A percentile compares a stretch with the other conserved stretches of the same genome.
Conservation (phyloP, 2,888 invertebrate species). For the Bruchidius siliquastri region DNA sequence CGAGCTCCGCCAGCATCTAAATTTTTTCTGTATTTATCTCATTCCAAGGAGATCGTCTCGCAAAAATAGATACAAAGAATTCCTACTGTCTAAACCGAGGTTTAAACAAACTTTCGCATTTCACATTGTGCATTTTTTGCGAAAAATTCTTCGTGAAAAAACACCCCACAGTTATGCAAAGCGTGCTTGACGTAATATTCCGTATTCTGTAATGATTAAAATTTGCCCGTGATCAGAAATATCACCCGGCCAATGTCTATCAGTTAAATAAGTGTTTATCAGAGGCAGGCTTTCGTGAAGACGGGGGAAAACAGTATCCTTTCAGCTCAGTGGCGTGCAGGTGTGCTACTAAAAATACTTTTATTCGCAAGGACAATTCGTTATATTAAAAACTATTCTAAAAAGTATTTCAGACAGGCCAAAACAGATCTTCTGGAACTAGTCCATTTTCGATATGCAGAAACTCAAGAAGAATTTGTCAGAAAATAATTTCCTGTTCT, state of each 20-base stretch:
- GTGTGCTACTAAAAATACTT: too few relatives aligned
- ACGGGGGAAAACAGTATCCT: background rate
- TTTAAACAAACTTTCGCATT: background rate
- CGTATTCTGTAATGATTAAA: background rate
- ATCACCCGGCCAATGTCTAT: background rate
- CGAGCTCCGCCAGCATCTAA: too few relatives aligned
- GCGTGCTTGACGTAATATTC: background rate
- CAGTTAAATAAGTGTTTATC: background rate
- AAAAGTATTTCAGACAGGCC: too few relatives aligned
- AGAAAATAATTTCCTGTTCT: too few relatives aligned
- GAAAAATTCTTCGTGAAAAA: background rate
- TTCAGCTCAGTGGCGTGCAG: background rate
- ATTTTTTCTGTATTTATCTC: too few relatives aligned
- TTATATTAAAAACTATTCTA: too few relatives aligned
- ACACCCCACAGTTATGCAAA: background rate
- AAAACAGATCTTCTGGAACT: too few relatives aligned
- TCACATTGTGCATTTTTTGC: background rate
- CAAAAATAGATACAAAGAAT: background rate
- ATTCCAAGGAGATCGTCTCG: background rate
- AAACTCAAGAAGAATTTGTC: too few relatives aligned
- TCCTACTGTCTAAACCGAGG: background rate
- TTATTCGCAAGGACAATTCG: too few relatives aligned
- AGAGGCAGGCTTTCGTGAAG: background rate
- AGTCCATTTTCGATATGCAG: too few relatives aligned
- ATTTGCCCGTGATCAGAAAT: background rate